Conservation (phyloP, 1,140 invertebrate genomes). For the Spodoptera frugiperda region DNA sequence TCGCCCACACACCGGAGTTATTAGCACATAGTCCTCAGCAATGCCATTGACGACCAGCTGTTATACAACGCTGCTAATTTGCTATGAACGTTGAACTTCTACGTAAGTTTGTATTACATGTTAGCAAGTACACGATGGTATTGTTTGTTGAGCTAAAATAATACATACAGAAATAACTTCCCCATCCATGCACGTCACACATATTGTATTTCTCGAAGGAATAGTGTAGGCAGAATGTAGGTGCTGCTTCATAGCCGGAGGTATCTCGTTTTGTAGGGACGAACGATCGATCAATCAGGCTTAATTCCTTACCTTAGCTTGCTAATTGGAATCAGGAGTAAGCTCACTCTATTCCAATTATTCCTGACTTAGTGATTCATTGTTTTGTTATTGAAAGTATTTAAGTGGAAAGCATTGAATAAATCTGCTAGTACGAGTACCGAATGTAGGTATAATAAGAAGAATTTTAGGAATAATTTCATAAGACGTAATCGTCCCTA, state of each 20-base stretch:
- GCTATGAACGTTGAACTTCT: slow-evolving; percentile 30
- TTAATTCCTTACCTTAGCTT: no score
- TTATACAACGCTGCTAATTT: slow-evolving; percentile 39
- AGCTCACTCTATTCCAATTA: no score
- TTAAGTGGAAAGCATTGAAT: no score
- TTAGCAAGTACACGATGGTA: slow-evolving; percentile 16
- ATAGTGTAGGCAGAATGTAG: slow-evolving; percentile 1
- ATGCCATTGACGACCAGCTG: slow-evolving; percentile 26
- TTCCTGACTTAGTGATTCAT: no score
- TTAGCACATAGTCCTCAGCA: slow-evolving; percentile 25
- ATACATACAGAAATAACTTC: slow-evolving; percentile 32
- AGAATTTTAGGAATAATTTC: no score
- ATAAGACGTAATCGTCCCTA: no score
- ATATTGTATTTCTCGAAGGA: slow-evolving; percentile 9
- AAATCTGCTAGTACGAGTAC: no score
- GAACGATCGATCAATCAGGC: no score
- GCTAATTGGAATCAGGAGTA: no score
- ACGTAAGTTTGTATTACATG: slow-evolving; percentile 25
- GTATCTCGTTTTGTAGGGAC: neutral
- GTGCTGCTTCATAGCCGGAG: neutral
- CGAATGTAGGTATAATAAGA: no score
- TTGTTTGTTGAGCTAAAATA: slow-evolving; percentile 27
- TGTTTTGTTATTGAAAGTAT: no score
- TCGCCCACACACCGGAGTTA: slow-evolving; percentile 9
- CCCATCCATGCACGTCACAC: slow-evolving; percentile 7